phyloP scores from a whole-genome alignment of 2,797 vertebrate species.

The Tadarida brasiliensis region DNA sequence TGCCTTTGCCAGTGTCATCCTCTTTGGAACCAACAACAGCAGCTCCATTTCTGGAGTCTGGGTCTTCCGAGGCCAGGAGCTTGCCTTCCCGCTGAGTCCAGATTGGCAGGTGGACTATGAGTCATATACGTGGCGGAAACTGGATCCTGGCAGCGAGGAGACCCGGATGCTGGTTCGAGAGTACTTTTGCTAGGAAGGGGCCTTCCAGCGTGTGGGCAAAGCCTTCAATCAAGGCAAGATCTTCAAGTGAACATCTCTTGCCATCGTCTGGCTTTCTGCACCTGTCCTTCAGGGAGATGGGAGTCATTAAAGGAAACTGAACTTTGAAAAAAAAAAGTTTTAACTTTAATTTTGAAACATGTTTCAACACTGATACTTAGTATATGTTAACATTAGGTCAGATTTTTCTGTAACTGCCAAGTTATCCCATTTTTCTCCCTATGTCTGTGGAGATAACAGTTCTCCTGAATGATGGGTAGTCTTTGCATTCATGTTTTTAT shows the following conservation, averaged over 20 bases:
- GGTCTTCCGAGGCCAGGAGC: slow-evolving; percentile 95
- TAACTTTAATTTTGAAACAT: background rate
- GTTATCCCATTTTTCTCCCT: background rate
- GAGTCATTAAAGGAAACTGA: slow-evolving; percentile 83
- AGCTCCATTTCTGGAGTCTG: slow-evolving; percentile 95
- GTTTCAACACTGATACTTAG: background rate
- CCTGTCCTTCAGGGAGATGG: slow-evolving; percentile 64
- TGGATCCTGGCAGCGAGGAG: slow-evolving; percentile 92
- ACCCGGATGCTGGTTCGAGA: slow-evolving; percentile 95
- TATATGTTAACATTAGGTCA: background rate
- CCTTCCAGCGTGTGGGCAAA: slow-evolving; percentile 95
- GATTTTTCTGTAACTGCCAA: background rate
- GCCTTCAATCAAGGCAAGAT: slow-evolving; percentile 94
- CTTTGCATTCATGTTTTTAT: background rate
- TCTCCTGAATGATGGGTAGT: background rate
- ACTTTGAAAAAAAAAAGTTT: background rate
- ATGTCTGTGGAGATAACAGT: background rate
- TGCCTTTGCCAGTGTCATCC: slow-evolving; percentile 94
- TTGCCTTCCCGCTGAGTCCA: slow-evolving; percentile 92
- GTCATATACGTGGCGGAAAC: slow-evolving; percentile 95
- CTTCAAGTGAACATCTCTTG: slow-evolving; percentile 91
- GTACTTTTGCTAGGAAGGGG: slow-evolving; percentile 96
- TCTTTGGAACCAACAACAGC: slow-evolving; percentile 93
- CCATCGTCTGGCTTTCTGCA: slow-evolving; percentile 21
- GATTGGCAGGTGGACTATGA: slow-evolving; percentile 98